Evolutionary conservation across 2,113 vertebrate species (phyloP), one percentile per base, ranked within the genome.

Genomic region (Alethe castanea): DNA sequence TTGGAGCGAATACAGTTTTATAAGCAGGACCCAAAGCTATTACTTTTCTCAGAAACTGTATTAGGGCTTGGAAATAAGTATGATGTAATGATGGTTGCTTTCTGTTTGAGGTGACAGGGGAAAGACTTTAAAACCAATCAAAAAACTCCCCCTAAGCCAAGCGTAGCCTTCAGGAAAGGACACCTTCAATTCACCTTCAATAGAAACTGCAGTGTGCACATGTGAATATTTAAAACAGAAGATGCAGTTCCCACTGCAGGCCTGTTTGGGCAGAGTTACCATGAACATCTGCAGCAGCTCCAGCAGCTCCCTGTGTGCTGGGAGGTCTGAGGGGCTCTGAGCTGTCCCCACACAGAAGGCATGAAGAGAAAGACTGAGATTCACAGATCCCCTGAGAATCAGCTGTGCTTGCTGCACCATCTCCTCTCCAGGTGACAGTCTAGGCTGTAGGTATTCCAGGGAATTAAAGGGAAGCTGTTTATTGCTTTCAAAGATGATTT

Each of bases 1-100:
- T 91, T 81, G 78, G 80, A 85, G 73, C 70, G 66, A 88, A 95
- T 67, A 62, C 14, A 67, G 29, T 84, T 90, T 90, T 84, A 82
- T 92, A 86, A 95, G 50, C 23, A 66, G 40, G 42, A 87, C 50
- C 18, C 5, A 4, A 95, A 59, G 45, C 69, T 83, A 80, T 74
- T 86, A 77, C 35, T 81, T 92, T 80, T 81, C 72, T 86, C 45
- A 92, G 65, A 74, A 94, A 45, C 18, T 66, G 4, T 28, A 53
- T 90, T 86, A 83, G 53, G 47, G 16, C 42, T 88, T 92, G 52
- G 74, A 89, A 96, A 84, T 61, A 83, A 69, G 42, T 65, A 85
- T 66, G 20, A 86, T 14, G 25, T 7, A 2, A 20, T 36, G 20
- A 15, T 80, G 35, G 9, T 40, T 44, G 40, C 19, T 74, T 80